These are phyloP conservation scores for Dendrocincla tyrannina DNA, from an alignment of 2,797 vertebrate genomes.

Conservation along the genomic window DNA sequence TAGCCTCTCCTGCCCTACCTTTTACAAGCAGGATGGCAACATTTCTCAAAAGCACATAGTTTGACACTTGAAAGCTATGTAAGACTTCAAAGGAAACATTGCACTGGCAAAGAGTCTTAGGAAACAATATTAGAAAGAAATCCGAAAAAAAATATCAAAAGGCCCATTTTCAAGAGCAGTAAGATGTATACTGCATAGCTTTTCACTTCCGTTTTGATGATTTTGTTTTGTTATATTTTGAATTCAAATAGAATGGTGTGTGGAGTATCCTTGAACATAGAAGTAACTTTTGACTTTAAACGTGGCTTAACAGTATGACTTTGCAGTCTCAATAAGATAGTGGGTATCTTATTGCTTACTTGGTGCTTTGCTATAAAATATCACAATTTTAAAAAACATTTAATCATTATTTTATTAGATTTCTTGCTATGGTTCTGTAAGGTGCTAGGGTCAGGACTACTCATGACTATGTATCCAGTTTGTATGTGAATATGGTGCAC, in stretches of 20 bases:
- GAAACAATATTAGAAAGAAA: neutral
- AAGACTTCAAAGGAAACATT: slow-evolving; percentile 37
- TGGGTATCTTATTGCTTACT: neutral
- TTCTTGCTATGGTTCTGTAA: neutral
- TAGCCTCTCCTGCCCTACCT: slow-evolving; percentile 53
- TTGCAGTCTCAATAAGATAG: neutral
- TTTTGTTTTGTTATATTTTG: neutral
- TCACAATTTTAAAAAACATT: neutral
- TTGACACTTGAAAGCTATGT: slow-evolving; percentile 2
- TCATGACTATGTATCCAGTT: neutral
- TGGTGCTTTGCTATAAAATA: neutral
- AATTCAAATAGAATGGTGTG: neutral
- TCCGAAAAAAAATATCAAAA: neutral
- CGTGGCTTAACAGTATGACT: neutral
- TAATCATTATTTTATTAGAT: neutral
- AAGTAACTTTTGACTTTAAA: neutral
- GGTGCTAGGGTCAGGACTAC: neutral
- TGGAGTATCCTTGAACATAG: neutral
- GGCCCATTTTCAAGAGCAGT: neutral
- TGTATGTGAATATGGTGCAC: neutral
- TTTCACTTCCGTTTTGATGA: neutral
- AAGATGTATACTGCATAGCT: neutral
- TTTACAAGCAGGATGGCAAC: slow-evolving; percentile 12
- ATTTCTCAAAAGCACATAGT: neutral
- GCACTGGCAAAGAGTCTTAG: neutral